These are phyloP conservation scores for Leptopterna dolabrata DNA, from an alignment of 2,888 invertebrate species.

Conservation along the genomic window DNA sequence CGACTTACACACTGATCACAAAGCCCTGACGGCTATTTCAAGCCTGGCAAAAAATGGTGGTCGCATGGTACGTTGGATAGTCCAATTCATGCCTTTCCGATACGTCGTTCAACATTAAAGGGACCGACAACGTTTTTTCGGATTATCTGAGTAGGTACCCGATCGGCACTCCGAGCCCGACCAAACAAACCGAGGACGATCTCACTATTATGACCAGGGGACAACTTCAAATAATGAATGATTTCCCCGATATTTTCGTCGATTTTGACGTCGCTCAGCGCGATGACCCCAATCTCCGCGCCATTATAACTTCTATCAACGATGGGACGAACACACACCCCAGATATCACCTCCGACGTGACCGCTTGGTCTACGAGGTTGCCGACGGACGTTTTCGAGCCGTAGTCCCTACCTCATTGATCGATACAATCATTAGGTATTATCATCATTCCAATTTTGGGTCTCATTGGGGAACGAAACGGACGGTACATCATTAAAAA, in stretches of 20 bases:
- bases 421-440: no score
- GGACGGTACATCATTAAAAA: not conserved
- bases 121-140: no score
- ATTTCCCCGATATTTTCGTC: conserved; percentile 30
- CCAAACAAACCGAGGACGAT: no score
- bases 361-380: not conserved
- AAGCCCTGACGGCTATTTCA: not conserved
- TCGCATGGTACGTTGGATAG: not conserved
- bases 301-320: not conserved
- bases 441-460: not conserved
- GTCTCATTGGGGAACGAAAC: conserved; percentile 12
- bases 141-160: conserved; percentile 23
- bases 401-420: no score
- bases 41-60: conserved; percentile 9
- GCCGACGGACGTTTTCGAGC: not conserved
- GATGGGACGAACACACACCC: not conserved
- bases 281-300: not conserved
- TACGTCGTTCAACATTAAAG: not conserved
- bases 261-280: not conserved
- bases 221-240: not conserved
- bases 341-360: not conserved
- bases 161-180: not conserved
- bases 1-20: no score
- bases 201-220: not conserved
- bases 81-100: conserved; percentile 32